Percentiles rank a stretch among this genome's conserved stretches.
phyloP scores from a whole-genome alignment of 2,797 vertebrate species.

The Platyrinchus mystaceus region DNA sequence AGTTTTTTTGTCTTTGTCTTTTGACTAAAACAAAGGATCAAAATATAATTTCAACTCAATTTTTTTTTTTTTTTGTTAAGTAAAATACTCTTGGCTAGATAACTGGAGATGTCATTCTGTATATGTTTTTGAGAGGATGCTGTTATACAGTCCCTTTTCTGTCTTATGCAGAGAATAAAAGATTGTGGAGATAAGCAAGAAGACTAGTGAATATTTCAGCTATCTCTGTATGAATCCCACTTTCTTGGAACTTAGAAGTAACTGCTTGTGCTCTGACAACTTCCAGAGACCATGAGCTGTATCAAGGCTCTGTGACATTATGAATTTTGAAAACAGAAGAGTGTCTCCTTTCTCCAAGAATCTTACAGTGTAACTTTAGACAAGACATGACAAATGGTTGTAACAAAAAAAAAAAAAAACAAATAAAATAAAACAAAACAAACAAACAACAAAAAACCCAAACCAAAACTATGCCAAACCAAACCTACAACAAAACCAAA shows the following conservation, averaged over 20 bases:
- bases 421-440: background rate
- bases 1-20: background rate
- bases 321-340: background rate
- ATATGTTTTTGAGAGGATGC: background rate
- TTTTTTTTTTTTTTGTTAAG: rapidly evolving
- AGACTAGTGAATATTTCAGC: background rate
- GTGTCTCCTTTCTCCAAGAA: background rate
- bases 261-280: background rate
- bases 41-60: background rate
- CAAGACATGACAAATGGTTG: background rate
- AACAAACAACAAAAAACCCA: background rate
- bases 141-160: background rate
- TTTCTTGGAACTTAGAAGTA: background rate
- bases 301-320: background rate
- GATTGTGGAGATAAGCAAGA: background rate
- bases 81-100: background rate
- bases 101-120: background rate
- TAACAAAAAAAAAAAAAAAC: too few species aligned
- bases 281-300: background rate
- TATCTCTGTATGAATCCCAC: background rate
- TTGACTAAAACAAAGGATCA: background rate
- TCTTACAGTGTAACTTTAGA: background rate
- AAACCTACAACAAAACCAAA: background rate
- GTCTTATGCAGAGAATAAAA: background rate
- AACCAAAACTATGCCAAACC: background rate